Evolutionary conservation across 1,140 invertebrate genomes (phyloP).

Genomic region (Oreohelix idahoensis): DNA sequence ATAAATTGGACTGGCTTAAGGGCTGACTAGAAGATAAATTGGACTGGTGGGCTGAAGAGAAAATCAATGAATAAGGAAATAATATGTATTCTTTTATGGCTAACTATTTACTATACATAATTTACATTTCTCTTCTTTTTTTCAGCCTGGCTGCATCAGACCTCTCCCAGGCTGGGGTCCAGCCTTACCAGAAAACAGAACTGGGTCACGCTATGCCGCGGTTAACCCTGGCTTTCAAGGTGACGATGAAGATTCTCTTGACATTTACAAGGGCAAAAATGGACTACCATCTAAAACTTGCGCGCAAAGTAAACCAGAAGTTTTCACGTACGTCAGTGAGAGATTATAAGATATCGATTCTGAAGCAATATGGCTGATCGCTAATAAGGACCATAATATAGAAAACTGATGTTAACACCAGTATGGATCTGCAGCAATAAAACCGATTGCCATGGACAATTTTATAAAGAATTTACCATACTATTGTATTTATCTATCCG

Average conservation of each 20-base stretch:
- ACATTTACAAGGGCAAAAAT: not conserved
- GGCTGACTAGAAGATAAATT: too few relatives aligned
- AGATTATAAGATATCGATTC: not conserved
- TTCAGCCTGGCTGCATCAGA: conserved; percentile 40
- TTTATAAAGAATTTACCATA: too few relatives aligned
- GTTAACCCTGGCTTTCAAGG: not conserved
- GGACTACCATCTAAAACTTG: not conserved
- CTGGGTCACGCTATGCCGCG: conserved; percentile 41
- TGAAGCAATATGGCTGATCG: too few relatives aligned
- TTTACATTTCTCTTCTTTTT: not conserved
- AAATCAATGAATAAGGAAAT: not conserved
- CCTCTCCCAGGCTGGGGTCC: conserved; percentile 54
- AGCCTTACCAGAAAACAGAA: conserved; percentile 47
- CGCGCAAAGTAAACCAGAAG: not conserved
- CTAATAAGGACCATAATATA: too few relatives aligned
- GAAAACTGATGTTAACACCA: too few relatives aligned
- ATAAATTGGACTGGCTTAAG: too few relatives aligned
- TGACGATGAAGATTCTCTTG: not conserved
- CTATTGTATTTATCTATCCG: too few relatives aligned
- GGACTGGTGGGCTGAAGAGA: not conserved
- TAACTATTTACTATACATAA: not conserved
- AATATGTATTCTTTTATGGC: not conserved
- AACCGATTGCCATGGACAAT: too few relatives aligned
- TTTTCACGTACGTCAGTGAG: not conserved
- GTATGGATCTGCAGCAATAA: too few relatives aligned